Conservation (phyloP, 2,113 vertebrate species). For the Strix aluco region DNA sequence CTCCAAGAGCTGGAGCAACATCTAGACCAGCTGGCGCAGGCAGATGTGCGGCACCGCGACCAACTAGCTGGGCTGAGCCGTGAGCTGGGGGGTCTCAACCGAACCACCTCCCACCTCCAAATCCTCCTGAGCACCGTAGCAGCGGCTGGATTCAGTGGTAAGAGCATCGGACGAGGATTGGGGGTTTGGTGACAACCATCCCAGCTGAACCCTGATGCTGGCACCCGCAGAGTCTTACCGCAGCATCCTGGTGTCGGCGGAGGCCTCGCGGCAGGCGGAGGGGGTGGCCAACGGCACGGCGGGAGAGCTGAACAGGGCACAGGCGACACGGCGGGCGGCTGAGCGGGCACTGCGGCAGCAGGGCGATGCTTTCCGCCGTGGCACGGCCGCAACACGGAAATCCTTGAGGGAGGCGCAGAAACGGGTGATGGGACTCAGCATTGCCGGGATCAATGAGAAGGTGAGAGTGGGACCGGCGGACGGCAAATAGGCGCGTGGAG, state of each 20-base stretch:
- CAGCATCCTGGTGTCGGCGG: conserved; percentile 69
- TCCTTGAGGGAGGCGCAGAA: conserved; percentile 74
- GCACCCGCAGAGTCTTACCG: conserved; percentile 75
- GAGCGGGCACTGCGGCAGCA: conserved; percentile 60
- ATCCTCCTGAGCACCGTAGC: conserved; percentile 65
- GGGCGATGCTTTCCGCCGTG: conserved; percentile 51
- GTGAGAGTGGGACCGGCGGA: neutral
- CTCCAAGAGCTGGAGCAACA: conserved; percentile 22
- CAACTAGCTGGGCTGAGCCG: neutral
- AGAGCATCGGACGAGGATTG: accelerated
- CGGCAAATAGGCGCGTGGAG: accelerated
- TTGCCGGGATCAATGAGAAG: conserved; percentile 47
- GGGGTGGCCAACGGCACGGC: conserved; percentile 29
- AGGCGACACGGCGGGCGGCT: neutral
- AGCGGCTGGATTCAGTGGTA: conserved; percentile 75
- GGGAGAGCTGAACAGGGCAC: conserved; percentile 59
- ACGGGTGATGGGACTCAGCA: conserved; percentile 58
- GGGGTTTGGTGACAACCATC: neutral
- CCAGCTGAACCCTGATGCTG: neutral
- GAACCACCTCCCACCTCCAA: conserved; percentile 57
- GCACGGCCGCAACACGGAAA: conserved; percentile 63
- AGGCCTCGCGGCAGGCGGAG: conserved; percentile 70
- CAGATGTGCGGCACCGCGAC: conserved; percentile 48
- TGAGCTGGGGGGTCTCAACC: conserved; percentile 73
- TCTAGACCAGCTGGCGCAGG: conserved; percentile 1